A percentile compares a stretch with the other conserved stretches of the same genome.
Evolutionary conservation across 1,140 invertebrate genomes (phyloP).

Genomic region (Zaprionus capensis): DNA sequence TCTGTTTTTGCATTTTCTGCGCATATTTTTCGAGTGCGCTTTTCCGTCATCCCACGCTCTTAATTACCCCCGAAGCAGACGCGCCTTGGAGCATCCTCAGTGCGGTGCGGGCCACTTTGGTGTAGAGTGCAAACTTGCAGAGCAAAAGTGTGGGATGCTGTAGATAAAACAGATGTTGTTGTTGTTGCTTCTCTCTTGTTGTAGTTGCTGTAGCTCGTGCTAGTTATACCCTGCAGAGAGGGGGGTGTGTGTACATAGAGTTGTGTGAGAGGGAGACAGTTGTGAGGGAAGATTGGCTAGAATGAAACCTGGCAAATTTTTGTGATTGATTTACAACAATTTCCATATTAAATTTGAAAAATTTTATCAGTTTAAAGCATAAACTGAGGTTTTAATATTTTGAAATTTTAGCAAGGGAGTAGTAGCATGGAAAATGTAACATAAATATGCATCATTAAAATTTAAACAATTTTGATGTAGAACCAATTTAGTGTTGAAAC

Average conservation of each 20-base stretch:
- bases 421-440: too few relatives aligned
- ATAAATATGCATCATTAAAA: too few relatives aligned
- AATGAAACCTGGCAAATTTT: too few relatives aligned
- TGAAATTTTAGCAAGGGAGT: too few relatives aligned
- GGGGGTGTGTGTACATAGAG: not conserved
- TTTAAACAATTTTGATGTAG: too few relatives aligned
- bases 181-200: not conserved
- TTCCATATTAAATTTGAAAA: too few relatives aligned
- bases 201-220: constrained; percentile 3
- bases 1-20: constrained; percentile 48
- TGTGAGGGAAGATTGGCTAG: too few relatives aligned
- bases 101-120: constrained; percentile 10
- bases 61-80: constrained; percentile 51
- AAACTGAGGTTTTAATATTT: too few relatives aligned
- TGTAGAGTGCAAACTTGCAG: constrained; percentile 24
- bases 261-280: not conserved
- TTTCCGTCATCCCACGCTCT: constrained; percentile 57
- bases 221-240: constrained; percentile 19
- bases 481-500: too few relatives aligned
- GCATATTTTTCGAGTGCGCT: constrained; percentile 45
- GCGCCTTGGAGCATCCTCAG: constrained; percentile 35
- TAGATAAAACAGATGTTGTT: not conserved
- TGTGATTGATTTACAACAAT: too few relatives aligned
- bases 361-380: too few relatives aligned
- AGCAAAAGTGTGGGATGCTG: constrained; percentile 24